Evolutionary conservation across 2,113 vertebrate species (phyloP), one percentile per base, ranked within the genome.

Genomic region (Copsychus sechellarum): DNA sequence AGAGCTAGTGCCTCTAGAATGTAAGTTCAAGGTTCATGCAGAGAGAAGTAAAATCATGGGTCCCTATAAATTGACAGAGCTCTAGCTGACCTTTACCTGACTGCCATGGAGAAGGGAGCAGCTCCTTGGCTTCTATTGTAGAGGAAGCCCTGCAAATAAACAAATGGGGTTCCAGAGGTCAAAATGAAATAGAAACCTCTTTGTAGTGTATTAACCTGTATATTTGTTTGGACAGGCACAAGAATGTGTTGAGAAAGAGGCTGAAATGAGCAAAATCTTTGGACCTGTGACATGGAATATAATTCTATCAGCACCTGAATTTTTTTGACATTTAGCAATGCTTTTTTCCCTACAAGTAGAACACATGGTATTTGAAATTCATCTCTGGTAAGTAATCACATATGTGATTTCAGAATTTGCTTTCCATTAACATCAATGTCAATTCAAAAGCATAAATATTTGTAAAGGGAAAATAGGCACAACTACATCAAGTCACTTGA

Each of bases 381-480:
- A 71, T 36, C 38, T 86, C 42, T 38, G 9, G n/a, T 69, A 88
- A 36, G 43, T 71, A 81, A 92, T 76, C 36, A 67, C 50, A 72
- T 8, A 54, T 50, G 47, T 36, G 38, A 84, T 64, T 89, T 81
- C 81, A 84, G 65, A 81, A 84, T 84, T 95, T 92, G 60, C 22
- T 88, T 96, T 78, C 80, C 76, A 92, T 92, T 91, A 94, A 86
- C 38, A 53, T 91, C 57, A 91, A 91, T 77, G 42, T 26, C 57
- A 82, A 82, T 50, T 79, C 65, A 82, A 76, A 89, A 89, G 50
- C 48, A 57, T n/a, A 61, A 84, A 61, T 22, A 31, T 89, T 89
- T 91, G 36, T 50, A 92, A 53, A 72, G 19, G 23, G 9, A 88
- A 93, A 89, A 93, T 43, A 84, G 56, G 31, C 43, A 84, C 31